phyloP scores from a whole-genome alignment of 1,140 invertebrate species.

The Drosophila kanapiae region DNA sequence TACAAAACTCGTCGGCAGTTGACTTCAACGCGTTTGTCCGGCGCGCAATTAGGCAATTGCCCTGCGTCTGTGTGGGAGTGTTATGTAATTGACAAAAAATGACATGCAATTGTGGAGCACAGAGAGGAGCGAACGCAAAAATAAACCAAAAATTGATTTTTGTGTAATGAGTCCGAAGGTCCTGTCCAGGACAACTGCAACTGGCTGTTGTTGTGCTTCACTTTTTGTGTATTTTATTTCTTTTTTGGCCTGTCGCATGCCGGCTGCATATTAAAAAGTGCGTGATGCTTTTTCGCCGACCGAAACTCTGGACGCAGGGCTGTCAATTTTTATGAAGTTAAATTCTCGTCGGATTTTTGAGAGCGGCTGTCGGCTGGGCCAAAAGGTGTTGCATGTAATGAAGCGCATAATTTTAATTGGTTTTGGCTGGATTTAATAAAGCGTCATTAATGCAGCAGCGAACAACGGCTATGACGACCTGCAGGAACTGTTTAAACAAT shows the following conservation, averaged over 20 bases:
- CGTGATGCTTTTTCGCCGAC: constrained; percentile 60
- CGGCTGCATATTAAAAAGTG: constrained; percentile 80
- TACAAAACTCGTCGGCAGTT: constrained; percentile 76
- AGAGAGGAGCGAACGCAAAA: constrained; percentile 43
- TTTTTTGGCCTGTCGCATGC: constrained; percentile 54
- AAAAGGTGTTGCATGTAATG: constrained; percentile 66
- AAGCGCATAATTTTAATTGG: constrained; percentile 80
- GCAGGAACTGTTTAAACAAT: constrained; percentile 6
- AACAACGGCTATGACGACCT: not conserved
- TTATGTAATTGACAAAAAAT: constrained; percentile 75
- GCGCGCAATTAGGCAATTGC: constrained; percentile 79
- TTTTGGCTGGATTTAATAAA: constrained; percentile 46
- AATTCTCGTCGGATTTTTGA: constrained; percentile 37
- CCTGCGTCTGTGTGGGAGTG: constrained; percentile 30
- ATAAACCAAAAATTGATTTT: constrained; percentile 83
- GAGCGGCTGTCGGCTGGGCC: constrained; percentile 1
- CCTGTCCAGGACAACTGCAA: constrained; percentile 42
- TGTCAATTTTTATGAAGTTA: constrained; percentile 84
- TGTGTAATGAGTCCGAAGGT: constrained; percentile 77
- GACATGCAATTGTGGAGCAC: constrained; percentile 55
- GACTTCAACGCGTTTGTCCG: constrained; percentile 77
- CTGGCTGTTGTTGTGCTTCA: constrained; percentile 31
- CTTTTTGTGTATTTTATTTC: constrained; percentile 35
- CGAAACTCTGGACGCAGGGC: constrained; percentile 48
- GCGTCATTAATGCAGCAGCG: constrained; percentile 40